These are phyloP conservation scores for Leuciscus waleckii DNA, from an alignment of 2,797 vertebrate species.

Conservation along the genomic window DNA sequence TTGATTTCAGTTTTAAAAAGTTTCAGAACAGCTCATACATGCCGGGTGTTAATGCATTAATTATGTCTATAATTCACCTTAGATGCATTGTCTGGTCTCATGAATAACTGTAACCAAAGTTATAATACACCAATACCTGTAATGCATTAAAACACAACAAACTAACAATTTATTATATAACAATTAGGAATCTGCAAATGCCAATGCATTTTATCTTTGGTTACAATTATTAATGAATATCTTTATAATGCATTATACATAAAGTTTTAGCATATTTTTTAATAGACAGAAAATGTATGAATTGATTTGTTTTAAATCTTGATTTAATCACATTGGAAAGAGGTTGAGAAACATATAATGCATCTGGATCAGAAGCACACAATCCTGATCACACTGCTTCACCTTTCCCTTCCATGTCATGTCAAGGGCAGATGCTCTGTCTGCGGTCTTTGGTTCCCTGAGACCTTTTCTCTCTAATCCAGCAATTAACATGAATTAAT, in stretches of 20 bases:
- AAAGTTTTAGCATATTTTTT: neutral
- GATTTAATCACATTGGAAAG: neutral
- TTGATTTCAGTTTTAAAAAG: neutral
- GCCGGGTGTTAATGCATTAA: neutral
- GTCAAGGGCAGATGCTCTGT: slow-evolving; percentile 47
- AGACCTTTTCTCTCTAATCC: slow-evolving; percentile 76
- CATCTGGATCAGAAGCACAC: neutral
- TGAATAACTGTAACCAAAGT: neutral
- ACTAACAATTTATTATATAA: neutral
- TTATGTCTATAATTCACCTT: neutral
- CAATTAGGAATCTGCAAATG: neutral
- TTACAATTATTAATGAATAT: neutral
- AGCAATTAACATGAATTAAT: slow-evolving; percentile 81
- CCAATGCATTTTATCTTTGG: neutral
- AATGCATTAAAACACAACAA: neutral
- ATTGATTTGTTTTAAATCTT: neutral
- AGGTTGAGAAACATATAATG: neutral
- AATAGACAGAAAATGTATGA: neutral
- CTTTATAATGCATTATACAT: neutral
- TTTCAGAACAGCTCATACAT: neutral
- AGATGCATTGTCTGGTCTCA: neutral
- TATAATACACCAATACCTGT: neutral
- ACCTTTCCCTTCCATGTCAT: slow-evolving; percentile 30
- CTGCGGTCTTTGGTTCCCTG: slow-evolving; percentile 61
- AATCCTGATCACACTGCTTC: neutral